These are phyloP conservation scores for Cydia amplana DNA, from an alignment of 1,140 invertebrate genomes.

Conservation along the genomic window DNA sequence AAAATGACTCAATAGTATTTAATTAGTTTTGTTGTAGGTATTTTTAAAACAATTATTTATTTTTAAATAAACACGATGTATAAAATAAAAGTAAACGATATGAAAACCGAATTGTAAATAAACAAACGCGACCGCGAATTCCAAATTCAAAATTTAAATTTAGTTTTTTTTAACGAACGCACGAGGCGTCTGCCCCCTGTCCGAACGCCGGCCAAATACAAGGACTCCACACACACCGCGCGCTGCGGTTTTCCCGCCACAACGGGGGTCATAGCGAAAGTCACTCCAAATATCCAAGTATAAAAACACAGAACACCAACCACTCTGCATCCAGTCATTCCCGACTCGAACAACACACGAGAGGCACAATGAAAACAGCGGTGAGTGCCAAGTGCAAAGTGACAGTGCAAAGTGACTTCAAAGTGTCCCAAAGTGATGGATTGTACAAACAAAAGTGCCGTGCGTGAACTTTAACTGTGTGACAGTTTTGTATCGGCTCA, in stretches of 20 bases:
- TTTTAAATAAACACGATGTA: too few relatives aligned
- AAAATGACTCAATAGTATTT: too few relatives aligned
- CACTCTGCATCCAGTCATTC: conserved; percentile 85
- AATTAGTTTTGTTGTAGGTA: too few relatives aligned
- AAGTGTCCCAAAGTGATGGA: conserved; percentile 40
- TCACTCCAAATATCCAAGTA: conserved; percentile 77
- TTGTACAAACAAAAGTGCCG: conserved; percentile 26
- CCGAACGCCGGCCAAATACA: conserved; percentile 59
- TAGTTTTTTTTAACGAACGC: conserved; percentile 48
- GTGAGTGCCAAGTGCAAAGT: conserved; percentile 74
- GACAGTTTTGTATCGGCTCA: conserved; percentile 4
- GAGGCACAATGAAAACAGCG: conserved; percentile 80
- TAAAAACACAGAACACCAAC: conserved; percentile 82
- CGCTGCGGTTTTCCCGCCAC: conserved; percentile 59
- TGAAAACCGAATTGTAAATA: background rate
- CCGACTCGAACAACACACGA: conserved; percentile 82
- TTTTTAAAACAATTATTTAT: too few relatives aligned
- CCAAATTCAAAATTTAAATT: conserved; percentile 36
- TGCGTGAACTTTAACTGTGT: conserved; percentile 22
- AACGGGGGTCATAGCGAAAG: conserved; percentile 77
- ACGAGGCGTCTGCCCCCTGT: conserved; percentile 57
- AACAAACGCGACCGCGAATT: conserved; percentile 28
- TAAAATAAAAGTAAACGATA: too few relatives aligned
- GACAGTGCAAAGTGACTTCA: conserved; percentile 56
- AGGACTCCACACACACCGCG: conserved; percentile 56